Evolutionary conservation across 2,888 invertebrate species (phyloP), one percentile per base, ranked within the genome.

Genomic region (Ophion slaviceki): DNA sequence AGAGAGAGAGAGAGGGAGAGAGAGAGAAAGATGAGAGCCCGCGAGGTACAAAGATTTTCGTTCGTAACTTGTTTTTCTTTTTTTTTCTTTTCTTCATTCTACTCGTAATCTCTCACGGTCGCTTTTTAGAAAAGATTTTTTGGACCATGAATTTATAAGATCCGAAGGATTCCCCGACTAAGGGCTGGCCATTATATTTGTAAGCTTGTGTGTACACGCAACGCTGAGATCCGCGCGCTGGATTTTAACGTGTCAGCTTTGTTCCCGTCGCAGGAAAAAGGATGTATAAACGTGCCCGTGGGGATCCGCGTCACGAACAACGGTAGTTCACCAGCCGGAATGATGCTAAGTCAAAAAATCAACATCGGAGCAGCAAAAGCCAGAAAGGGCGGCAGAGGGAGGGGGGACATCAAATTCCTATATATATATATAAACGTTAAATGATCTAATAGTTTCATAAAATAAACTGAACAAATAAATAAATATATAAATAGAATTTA

Each of bases 321-420:
- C 89, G 88, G 91, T 90, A 90, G 89, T 88, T 85, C 76, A 24
- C 53, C 78, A 87, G 88, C 87, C 84, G 87, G 82, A 82, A 85
- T 84, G 79, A 82, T 80, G 91, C 86, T 91, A 91, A 92, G 92
- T 91, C 90, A 91, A 91, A 92, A 92, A 92, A 92, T 91, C 91
- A 92, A 92, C 91, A 92, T 88, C 78, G 82, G 82, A 85, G 80
- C 59, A 68, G 66, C 66, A 40, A 71, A 47, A 84, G 70, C 70
- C 40, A 11, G 62, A 10, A 57, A 67, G 2, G 47, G 40, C 59
- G 62, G 24, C 5, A 74, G n/a, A 67, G 53, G 62, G 45, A 20
- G 32, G 45, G 11, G 47, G 14, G 47, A 45, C 11, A 47, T 47
- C 14, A 14, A 11, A 47, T 47, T 47, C 47, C 11, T 11, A 8